phyloP scores from a whole-genome alignment of 2,888 invertebrate genomes.

The Platycheirus rosarum region DNA sequence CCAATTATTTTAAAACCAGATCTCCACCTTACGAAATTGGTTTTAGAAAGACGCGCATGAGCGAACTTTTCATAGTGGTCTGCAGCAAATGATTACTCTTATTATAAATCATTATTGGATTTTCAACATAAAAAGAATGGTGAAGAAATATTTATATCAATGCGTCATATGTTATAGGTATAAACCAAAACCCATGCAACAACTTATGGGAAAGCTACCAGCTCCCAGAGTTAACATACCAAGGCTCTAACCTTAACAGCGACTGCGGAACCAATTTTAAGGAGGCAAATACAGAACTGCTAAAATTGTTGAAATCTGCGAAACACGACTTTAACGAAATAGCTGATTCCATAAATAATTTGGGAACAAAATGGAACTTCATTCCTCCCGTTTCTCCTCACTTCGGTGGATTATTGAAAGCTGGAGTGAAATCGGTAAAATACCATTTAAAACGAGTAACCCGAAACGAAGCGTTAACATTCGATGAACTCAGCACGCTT shows the following conservation, averaged over 20 bases:
- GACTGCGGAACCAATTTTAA: slow-evolving; percentile 78
- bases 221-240: too few species aligned
- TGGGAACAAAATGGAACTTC: slow-evolving; percentile 77
- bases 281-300: slow-evolving; percentile 74
- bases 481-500: slow-evolving; percentile 43
- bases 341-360: not conserved
- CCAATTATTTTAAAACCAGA: too few species aligned
- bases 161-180: too few species aligned
- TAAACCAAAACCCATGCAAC: too few species aligned
- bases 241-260: slow-evolving; percentile 70
- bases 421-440: slow-evolving; percentile 37
- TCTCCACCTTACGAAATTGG: too few species aligned
- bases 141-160: too few species aligned
- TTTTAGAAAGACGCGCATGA: too few species aligned
- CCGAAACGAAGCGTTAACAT: slow-evolving; percentile 14
- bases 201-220: too few species aligned
- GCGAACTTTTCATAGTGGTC: too few species aligned
- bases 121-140: too few species aligned
- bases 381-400: slow-evolving; percentile 57
- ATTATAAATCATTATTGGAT: too few species aligned
- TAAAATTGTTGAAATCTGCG: not conserved
- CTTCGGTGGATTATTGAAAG: slow-evolving; percentile 52
- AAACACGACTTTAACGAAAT: slow-evolving; percentile 11
- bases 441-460: slow-evolving; percentile 23
- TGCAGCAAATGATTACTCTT: too few species aligned